Percentiles rank a stretch among this genome's conserved stretches.
Evolutionary conservation across 2,113 vertebrate genomes (phyloP).

Genomic region (Crotalus helleri): DNA sequence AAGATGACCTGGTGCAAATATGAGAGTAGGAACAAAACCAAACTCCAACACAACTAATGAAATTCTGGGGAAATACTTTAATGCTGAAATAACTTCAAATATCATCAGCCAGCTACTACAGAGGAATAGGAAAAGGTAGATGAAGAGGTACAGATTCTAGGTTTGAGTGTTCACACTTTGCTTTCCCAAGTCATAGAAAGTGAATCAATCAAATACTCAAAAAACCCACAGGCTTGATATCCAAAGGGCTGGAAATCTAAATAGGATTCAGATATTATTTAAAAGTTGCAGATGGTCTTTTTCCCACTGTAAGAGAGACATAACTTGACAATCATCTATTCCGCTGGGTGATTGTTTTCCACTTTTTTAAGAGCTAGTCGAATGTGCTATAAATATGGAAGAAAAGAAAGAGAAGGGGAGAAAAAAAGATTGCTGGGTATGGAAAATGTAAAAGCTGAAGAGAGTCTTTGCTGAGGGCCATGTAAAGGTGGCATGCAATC

Average conservation of each 20-base stretch:
- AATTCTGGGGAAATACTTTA: slow-evolving; percentile 51
- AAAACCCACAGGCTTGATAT: slow-evolving; percentile 59
- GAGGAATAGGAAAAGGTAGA: slow-evolving; percentile 42
- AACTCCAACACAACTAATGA: slow-evolving; percentile 56
- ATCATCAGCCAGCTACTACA: slow-evolving; percentile 51
- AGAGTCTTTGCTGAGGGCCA: slow-evolving; percentile 49
- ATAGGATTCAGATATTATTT: slow-evolving; percentile 43
- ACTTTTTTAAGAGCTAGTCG: slow-evolving; percentile 53
- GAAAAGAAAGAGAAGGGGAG: neutral
- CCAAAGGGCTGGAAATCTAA: slow-evolving; percentile 61
- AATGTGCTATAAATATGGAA: slow-evolving; percentile 57
- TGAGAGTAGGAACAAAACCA: slow-evolving; percentile 46
- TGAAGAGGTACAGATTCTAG: slow-evolving; percentile 45
- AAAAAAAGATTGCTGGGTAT: slow-evolving; percentile 47
- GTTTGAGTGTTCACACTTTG: slow-evolving; percentile 63
- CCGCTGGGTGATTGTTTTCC: slow-evolving; percentile 44
- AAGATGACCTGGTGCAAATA: slow-evolving; percentile 44
- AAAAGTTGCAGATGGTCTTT: slow-evolving; percentile 49
- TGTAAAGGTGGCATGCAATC: slow-evolving; percentile 53
- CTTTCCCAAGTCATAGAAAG: slow-evolving; percentile 67
- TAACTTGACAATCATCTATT: slow-evolving; percentile 48
- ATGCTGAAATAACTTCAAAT: slow-evolving; percentile 66
- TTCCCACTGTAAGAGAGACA: slow-evolving; percentile 33
- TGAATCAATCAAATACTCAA: slow-evolving; percentile 61
- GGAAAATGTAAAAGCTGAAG: slow-evolving; percentile 54